Base-by-base conservation (phyloP, 1,140 invertebrate species). In the Argopecten irradians region DNA sequence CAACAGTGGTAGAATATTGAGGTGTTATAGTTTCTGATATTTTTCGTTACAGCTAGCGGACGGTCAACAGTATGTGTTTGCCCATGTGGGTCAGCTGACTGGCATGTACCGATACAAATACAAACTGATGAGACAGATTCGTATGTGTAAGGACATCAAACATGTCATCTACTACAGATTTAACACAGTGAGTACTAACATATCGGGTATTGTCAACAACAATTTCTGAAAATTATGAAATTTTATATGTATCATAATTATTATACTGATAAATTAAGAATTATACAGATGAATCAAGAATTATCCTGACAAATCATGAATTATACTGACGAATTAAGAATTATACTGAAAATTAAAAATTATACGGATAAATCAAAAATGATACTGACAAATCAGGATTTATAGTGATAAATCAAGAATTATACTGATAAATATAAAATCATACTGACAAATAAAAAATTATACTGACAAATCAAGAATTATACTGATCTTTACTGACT, bases 101-200 rank as follows among this genome's bases (percentile, higher is more conserved):
- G 99, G 99, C 95, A 99, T 99, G 99, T 99, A 99, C 96, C 96
- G 99, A 83, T 99, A 99, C 96, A 99, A 99, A 94, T 99, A 99
- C 96, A 99, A 99, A 95, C 96, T 99, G 22, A 99, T 99, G 99
- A 97, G 98, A 94, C 99, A 99, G 96, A 99, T 99, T 91, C 96
- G 99, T 85, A 99, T 99, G 99, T 99, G 99, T 96, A 99, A 99
- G 95, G 99, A 99, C 96, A 96, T 99, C 90, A 99, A 99, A 94
- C 99, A 99, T 97, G 96, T 99, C 86, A 99, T 99, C 89, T 99
- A 99, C 95, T 99, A 99, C 96, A 97, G 99, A 89, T 99, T 99
- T 95, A 99, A 99, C 95, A 99, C 99, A 55, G 98, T 98, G 91
- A 94, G 95, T 95, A 82, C 7, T 22, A 82, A 3, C 22, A 16